Base-by-base conservation (phyloP, 1,140 invertebrate genomes). In the Drosophila insularis region DNA sequence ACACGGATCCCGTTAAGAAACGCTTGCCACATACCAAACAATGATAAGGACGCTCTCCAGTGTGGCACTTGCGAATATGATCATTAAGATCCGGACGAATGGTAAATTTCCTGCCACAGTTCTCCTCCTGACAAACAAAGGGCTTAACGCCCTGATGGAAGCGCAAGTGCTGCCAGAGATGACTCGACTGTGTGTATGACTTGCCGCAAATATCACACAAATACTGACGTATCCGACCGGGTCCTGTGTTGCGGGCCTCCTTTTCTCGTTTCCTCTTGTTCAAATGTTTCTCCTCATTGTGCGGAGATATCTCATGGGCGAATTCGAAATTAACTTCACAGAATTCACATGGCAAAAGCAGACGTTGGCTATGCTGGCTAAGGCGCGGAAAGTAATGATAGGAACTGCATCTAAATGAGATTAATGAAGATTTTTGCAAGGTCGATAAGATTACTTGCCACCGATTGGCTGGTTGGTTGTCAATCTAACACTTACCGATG, bases 1-100 rank as follows among this genome's bases (percentile, higher is more conserved):
- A 94, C 13, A 95, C 95, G 4, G 95, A 95, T 0, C 95, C 95
- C 3, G 95, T 95, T 1, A 95, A 93, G 74, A 96, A 96, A 14
- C 94, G 94, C 81, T 96, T 96, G 32, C 94, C 94, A 79, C 95
- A 96, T 6, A 95, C 93, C 23, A 93, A 92, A 63, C 95, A 96
- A 62, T 95, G 94, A 82, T 95, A 96, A 4, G 95, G 95, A 2
- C 95, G 93, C 67, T 96, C 94, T 4, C 95, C 94, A 2, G 94
- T 95, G 68, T 95, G 94, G 40, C 91, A 92, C 78, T 95, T 95
- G 2, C 94, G 92, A 10, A 94, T 94, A 63, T 95, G 95, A 82
- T 95, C 94, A 67, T 95, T 95, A 62, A 95, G 89, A 82, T 95
- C 94, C 19, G 94, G 94, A 27, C 94, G 93, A 35, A 95, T 94